Base-by-base conservation (phyloP, 1,140 invertebrate species). In the Coenobita brevimanus region DNA sequence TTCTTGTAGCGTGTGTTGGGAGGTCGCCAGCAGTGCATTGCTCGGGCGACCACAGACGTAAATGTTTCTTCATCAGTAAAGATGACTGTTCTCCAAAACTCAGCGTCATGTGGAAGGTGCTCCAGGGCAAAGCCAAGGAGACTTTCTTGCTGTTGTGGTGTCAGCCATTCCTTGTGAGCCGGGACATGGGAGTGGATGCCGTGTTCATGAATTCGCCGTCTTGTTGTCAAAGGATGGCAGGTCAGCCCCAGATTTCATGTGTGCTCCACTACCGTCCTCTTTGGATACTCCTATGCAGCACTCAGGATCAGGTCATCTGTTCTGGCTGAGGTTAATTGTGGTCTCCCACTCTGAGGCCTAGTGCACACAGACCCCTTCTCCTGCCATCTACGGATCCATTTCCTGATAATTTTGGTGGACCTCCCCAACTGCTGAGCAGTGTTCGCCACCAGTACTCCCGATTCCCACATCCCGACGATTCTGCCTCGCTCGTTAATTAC, bases 261-360 rank as follows among this genome's bases (percentile, higher is more conserved):
- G 4, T 67, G 62, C 62, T 67, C n/a, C 4, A 33, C 62, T 41
- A 33, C 27, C 33, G 69, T 73, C 69, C n/a, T 73, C 69, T 36
- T 38, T 15, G 27, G 69, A 73, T 73, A 33, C 33, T 36, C 38
- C 33, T 33, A n/a, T 41, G 38, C 69, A 73, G 69, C 33, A 30
- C 15, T 73, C 38, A 73, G 21, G n/a, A 27, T 27, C 33, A 3
- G n/a, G 69, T 21, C 24, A 27, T 33, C 33, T n/a, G 6, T 3
- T 36, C 6, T 27, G 17, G 69, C 30, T 33, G 38, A 73, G 69
- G 17, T 73, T 73, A 73, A 15, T 8, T 33, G 30, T 36, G 33
- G 69, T 33, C 69, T 73, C 69, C 69, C 69, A 73, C 69, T 73
- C 62, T 50, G 46, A 50, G 46, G 46, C 46, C 46, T 50, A 50